Percentiles rank a stretch among this genome's conserved stretches.
phyloP scores from a whole-genome alignment of 1,140 invertebrate genomes.

The Halyomorpha halys region DNA sequence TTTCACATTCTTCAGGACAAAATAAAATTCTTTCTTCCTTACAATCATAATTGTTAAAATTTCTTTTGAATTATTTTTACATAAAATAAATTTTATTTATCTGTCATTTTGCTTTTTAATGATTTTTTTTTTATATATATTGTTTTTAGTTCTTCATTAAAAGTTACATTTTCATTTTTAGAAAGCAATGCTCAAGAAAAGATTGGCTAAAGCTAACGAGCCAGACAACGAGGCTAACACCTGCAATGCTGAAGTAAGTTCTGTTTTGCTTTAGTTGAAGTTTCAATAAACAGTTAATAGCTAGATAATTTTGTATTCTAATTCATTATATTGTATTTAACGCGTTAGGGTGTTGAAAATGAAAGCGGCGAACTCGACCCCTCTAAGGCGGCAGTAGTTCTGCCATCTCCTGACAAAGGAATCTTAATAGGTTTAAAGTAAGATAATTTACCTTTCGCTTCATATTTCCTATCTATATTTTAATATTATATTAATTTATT shows the following conservation, averaged over 20 bases:
- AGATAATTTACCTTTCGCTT: background rate
- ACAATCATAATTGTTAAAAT: too few species aligned
- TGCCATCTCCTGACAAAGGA: constrained; percentile 34
- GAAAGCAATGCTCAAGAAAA: constrained; percentile 29
- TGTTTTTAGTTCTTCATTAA: too few species aligned
- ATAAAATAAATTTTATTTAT: too few species aligned
- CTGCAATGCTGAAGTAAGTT: constrained; percentile 20
- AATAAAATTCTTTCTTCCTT: too few species aligned
- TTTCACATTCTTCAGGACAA: too few species aligned
- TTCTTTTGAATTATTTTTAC: too few species aligned
- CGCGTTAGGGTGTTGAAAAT: background rate
- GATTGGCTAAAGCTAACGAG: constrained; percentile 19
- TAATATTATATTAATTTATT: background rate
- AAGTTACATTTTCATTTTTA: constrained; percentile 26
- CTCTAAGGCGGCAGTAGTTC: constrained; percentile 20
- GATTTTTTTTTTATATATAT: too few species aligned
- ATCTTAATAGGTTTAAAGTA: constrained; percentile 36
- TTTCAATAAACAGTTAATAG: background rate
- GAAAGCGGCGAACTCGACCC: constrained; percentile 2
- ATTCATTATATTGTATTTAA: constrained; percentile 2
- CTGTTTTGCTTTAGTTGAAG: background rate
- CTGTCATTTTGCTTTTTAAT: too few species aligned
- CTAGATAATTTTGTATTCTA: background rate
- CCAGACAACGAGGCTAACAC: constrained; percentile 22
- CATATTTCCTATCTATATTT: too few species aligned